A percentile compares a stretch with the other conserved stretches of the same genome.
phyloP scores from a whole-genome alignment of 2,888 invertebrate genomes.

The Tenodera sinensis region DNA sequence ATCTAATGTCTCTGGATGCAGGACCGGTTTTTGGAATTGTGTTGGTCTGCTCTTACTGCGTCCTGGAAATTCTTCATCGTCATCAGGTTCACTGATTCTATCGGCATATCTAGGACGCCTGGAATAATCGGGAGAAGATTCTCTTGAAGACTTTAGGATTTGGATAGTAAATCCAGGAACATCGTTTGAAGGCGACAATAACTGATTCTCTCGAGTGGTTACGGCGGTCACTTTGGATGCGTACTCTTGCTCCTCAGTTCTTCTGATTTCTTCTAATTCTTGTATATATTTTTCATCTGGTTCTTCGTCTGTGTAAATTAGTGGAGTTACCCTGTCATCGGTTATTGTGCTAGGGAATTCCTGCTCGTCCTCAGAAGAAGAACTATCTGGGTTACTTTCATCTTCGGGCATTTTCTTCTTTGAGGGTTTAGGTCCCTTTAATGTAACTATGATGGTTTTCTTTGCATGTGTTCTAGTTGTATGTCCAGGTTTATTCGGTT shows the following conservation, averaged over 20 bases:
- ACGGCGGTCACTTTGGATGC: slow-evolving; percentile 30
- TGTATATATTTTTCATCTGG: slow-evolving; percentile 27
- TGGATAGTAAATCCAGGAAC: slow-evolving; percentile 8
- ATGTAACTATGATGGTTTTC: background rate
- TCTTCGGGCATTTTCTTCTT: background rate
- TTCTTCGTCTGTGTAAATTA: slow-evolving; percentile 19
- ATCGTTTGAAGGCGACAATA: slow-evolving; percentile 15
- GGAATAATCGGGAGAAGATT: slow-evolving; percentile 69
- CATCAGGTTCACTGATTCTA: slow-evolving; percentile 71
- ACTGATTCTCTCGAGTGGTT: slow-evolving; percentile 14
- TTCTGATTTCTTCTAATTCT: slow-evolving; percentile 31
- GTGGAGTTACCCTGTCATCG: slow-evolving; percentile 19
- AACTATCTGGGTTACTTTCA: background rate
- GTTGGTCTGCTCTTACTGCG: slow-evolving; percentile 4
- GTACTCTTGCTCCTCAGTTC: slow-evolving; percentile 32
- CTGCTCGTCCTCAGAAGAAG: slow-evolving; percentile 33
- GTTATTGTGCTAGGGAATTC: slow-evolving; percentile 31
- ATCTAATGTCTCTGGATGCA: slow-evolving; percentile 26
- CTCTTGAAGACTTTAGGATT: slow-evolving; percentile 63
- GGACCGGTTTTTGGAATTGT: slow-evolving; percentile 26
- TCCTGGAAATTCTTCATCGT: slow-evolving; percentile 43
- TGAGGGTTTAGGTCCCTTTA: background rate
- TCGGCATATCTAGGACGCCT: slow-evolving; percentile 70
- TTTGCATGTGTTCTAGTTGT: background rate
- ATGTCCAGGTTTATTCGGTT: background rate